These are phyloP conservation scores for Xestia c-nigrum DNA, from an alignment of 2,888 invertebrate species.

Conservation along the genomic window DNA sequence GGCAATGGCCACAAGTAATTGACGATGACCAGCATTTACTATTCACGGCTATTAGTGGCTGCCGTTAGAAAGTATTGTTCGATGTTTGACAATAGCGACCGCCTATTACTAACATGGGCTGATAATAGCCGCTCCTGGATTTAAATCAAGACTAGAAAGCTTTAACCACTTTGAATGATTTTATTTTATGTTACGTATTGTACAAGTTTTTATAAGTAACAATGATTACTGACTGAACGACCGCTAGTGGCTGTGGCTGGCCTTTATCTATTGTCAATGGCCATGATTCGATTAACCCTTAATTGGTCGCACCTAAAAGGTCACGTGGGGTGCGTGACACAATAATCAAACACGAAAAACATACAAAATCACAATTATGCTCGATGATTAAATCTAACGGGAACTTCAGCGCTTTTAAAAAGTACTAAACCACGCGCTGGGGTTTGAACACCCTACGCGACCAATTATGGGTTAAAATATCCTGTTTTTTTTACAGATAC, in stretches of 20 bases:
- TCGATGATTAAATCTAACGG: no score
- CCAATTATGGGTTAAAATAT: neutral
- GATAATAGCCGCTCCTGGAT: no score
- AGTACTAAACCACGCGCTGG: no score
- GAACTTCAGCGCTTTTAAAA: no score
- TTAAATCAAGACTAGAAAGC: neutral
- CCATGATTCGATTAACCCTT: neutral
- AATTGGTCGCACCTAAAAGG: no score
- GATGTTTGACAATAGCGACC: neutral
- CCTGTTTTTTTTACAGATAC: slow-evolving; percentile 44
- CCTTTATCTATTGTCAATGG: neutral
- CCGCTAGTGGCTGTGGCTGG: neutral
- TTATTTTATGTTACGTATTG: neutral
- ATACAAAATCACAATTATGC: no score
- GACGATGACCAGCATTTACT: neutral
- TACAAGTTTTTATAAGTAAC: neutral
- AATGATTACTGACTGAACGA: neutral
- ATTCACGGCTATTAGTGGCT: neutral
- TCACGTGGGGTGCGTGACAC: no score
- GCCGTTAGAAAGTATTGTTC: neutral
- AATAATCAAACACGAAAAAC: no score
- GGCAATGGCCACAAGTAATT: no score
- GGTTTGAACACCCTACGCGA: no score
- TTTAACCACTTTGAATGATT: neutral
- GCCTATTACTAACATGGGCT: neutral